phyloP scores from a whole-genome alignment of 2,888 invertebrate genomes.

The Candidula unifasciata region DNA sequence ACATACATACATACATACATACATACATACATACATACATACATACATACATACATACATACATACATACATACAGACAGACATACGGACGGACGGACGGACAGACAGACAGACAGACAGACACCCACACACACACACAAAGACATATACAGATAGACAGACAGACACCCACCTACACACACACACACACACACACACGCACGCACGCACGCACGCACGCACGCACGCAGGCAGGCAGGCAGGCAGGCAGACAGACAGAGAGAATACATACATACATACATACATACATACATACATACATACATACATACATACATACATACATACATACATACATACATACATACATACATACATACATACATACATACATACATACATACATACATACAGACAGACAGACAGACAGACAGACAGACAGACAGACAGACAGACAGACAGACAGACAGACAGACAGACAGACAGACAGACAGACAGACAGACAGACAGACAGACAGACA shows the following conservation, averaged over 20 bases:
- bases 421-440: neutral
- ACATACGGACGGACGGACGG: neutral
- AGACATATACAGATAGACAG: neutral
- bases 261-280: no score
- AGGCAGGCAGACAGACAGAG: no score
- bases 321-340: conserved; percentile 15
- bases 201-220: no score
- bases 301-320: conserved; percentile 15
- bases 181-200: neutral
- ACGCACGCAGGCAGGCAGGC: no score
- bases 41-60: neutral
- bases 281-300: conserved; percentile 8
- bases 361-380: conserved; percentile 18
- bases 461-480: no score
- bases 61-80: neutral
- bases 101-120: neutral
- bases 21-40: conserved; percentile 15
- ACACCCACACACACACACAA: neutral
- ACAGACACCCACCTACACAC: neutral
- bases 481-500: neutral
- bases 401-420: neutral
- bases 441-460: neutral
- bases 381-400: neutral
- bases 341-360: conserved; percentile 18
- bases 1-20: conserved; percentile 9